phyloP scores from a whole-genome alignment of 1,140 invertebrate genomes.

The Diprion similis region DNA sequence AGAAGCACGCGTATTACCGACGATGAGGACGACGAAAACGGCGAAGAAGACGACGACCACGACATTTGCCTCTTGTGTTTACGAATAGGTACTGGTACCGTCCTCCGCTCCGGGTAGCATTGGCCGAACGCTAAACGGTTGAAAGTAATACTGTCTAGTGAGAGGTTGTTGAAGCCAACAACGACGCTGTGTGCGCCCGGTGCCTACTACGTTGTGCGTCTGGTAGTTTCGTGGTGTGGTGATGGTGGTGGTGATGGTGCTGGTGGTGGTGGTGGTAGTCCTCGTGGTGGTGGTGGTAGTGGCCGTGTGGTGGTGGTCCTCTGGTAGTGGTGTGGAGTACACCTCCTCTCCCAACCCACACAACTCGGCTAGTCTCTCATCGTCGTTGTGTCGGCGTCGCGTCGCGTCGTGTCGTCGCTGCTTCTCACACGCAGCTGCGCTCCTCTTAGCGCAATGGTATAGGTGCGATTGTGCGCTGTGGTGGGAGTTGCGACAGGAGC shows the following conservation, averaged over 20 bases:
- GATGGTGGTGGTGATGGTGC: background rate
- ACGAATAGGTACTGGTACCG: conserved; percentile 9
- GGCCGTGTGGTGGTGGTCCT: conserved; percentile 34
- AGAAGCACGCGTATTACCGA: background rate
- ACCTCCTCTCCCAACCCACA: background rate
- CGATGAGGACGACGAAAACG: background rate
- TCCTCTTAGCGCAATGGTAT: conserved; percentile 11
- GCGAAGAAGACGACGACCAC: conserved; percentile 12
- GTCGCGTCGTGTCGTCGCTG: conserved; percentile 9
- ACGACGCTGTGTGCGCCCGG: conserved; percentile 32
- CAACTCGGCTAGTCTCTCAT: conserved; percentile 35
- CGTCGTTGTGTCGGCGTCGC: conserved; percentile 30
- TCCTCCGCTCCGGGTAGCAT: conserved; percentile 32
- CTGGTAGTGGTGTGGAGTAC: conserved; percentile 24
- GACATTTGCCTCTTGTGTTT: conserved; percentile 18
- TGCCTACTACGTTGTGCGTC: conserved; percentile 29
- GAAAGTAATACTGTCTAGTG: conserved; percentile 57
- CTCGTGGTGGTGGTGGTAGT: conserved; percentile 53
- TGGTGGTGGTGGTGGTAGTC: conserved; percentile 9
- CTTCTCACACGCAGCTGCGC: conserved; percentile 4
- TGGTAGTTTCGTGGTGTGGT: background rate
- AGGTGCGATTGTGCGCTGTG: background rate
- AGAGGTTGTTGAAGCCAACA: conserved; percentile 52
- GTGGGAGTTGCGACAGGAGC: conserved; percentile 16
- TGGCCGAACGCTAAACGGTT: conserved; percentile 47